Evolutionary conservation across 2,888 invertebrate genomes (phyloP).

Genomic region (Euzetes globulus): DNA sequence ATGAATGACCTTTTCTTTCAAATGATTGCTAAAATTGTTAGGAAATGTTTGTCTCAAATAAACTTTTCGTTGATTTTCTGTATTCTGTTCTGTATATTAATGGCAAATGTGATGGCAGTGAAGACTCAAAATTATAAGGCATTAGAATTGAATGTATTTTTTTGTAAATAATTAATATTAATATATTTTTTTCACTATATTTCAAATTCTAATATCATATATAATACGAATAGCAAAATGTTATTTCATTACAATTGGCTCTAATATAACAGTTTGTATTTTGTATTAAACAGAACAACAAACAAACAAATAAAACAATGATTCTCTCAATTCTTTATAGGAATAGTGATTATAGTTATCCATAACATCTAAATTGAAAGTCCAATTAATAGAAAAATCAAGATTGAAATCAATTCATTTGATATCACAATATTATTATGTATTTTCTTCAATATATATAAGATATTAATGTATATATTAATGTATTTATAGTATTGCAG

Average conservation of each 20-base stretch:
- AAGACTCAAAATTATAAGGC: conserved; percentile 15
- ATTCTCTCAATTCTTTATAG: neutral
- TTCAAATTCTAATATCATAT: neutral
- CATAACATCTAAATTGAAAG: neutral
- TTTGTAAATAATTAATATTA: neutral
- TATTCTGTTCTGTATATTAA: neutral
- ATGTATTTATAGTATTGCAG: conserved; percentile 9
- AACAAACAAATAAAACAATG: neutral
- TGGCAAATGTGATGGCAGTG: conserved; percentile 18
- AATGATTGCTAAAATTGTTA: too few species aligned
- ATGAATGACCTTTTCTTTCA: too few species aligned
- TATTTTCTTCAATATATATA: neutral
- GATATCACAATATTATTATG: conserved; percentile 19
- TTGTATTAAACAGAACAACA: neutral
- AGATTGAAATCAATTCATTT: neutral
- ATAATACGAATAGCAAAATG: neutral
- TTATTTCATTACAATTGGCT: neutral
- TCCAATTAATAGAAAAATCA: neutral
- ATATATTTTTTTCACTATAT: neutral
- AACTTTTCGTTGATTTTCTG: too few species aligned
- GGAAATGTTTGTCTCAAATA: too few species aligned
- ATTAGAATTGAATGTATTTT: neutral
- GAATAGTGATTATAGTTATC: neutral
- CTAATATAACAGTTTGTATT: neutral
- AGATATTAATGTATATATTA: neutral